These are phyloP conservation scores for Nothoprocta pentlandii DNA, from an alignment of 2,113 vertebrate species.

Conservation along the genomic window DNA sequence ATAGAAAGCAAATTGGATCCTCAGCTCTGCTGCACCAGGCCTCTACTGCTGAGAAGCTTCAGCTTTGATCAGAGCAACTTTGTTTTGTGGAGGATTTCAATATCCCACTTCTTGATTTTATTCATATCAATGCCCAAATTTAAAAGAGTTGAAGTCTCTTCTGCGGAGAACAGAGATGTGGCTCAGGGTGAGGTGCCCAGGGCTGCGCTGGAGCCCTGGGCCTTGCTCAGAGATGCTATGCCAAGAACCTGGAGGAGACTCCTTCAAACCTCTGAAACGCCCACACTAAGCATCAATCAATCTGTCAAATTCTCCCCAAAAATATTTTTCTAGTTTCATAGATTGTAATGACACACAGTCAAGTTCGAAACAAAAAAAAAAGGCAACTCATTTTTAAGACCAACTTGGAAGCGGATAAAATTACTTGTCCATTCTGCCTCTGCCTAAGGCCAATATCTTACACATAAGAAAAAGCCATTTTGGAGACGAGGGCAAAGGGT, in stretches of 20 bases:
- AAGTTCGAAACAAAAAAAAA: background rate
- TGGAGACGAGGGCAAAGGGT: too few species aligned
- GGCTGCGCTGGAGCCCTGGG: background rate
- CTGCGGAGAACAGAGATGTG: background rate
- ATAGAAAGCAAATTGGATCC: rapidly evolving
- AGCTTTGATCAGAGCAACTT: background rate
- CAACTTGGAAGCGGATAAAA: background rate
- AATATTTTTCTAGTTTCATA: background rate
- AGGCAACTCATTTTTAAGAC: background rate
- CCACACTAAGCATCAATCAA: background rate
- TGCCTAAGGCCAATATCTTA: background rate
- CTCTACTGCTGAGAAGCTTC: background rate
- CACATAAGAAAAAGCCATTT: background rate
- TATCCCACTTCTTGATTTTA: background rate
- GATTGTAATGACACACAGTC: rapidly evolving
- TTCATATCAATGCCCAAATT: background rate
- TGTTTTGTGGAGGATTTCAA: background rate
- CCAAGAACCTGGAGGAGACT: background rate
- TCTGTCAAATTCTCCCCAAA: background rate
- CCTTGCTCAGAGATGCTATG: rapidly evolving
- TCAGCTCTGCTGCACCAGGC: background rate
- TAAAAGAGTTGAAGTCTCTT: background rate
- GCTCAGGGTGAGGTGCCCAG: background rate
- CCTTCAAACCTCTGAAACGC: background rate
- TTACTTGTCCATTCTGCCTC: background rate